A percentile compares a stretch with the other conserved stretches of the same genome.
These are phyloP conservation scores for Dexiosoma caninum DNA, from an alignment of 2,888 invertebrate species.

Conservation along the genomic window DNA sequence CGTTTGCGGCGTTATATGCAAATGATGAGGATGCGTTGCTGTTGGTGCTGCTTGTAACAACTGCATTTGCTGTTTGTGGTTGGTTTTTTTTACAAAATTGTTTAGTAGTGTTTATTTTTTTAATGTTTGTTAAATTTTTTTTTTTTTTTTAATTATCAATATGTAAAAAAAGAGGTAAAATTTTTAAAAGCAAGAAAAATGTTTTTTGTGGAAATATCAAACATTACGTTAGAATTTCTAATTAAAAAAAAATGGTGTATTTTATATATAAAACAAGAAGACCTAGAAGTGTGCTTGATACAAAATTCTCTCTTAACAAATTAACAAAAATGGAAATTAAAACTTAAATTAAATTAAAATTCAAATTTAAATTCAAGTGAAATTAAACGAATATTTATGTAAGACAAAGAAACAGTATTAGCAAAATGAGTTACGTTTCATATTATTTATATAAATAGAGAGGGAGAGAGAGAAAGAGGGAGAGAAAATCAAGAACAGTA, in stretches of 20 bases:
- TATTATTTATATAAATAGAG: background rate
- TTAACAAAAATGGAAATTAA: background rate
- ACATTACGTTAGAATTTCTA: background rate
- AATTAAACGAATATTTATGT: too few species aligned
- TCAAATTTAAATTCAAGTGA: constrained; percentile 12
- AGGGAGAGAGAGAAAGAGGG: too few species aligned
- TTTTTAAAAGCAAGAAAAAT: background rate
- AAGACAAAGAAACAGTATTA: too few species aligned
- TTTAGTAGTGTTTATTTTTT: constrained; percentile 62
- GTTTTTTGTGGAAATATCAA: background rate
- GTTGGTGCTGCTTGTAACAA: constrained; percentile 76
- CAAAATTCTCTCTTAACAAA: background rate
- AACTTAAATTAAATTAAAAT: constrained; percentile 1
- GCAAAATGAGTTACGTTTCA: background rate
- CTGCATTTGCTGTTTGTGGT: constrained; percentile 76
- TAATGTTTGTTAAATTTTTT: constrained; percentile 41
- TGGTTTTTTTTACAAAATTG: constrained; percentile 61
- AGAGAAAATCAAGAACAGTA: background rate
- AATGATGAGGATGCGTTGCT: constrained; percentile 73
- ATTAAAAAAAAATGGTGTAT: background rate
- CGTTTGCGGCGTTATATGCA: constrained; percentile 69
- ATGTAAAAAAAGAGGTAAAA: background rate
- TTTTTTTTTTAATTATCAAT: constrained; percentile 2
- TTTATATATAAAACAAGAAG: background rate
- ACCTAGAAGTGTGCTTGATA: constrained; percentile 16